phyloP scores from a whole-genome alignment of 2,888 invertebrate genomes.

The Melieria omissa region DNA sequence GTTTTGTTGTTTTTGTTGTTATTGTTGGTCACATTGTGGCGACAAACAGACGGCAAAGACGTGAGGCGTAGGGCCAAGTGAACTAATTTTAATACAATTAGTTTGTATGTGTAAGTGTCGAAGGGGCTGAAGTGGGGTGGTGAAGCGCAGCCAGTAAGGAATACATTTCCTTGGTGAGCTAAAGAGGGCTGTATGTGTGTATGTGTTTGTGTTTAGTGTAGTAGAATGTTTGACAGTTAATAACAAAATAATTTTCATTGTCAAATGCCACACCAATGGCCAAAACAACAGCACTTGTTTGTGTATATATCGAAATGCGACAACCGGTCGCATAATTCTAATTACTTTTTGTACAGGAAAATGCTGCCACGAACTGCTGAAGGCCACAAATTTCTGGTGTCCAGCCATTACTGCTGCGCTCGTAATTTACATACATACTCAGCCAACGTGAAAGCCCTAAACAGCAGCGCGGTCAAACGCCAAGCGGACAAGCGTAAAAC shows the following conservation, averaged over 20 bases:
- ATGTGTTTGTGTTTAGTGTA: neutral
- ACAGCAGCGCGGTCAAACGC: neutral
- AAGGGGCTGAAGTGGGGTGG: slow-evolving; percentile 9
- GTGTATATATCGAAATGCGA: slow-evolving; percentile 3
- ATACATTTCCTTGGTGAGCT: neutral
- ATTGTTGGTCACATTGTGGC: neutral
- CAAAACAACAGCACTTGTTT: neutral
- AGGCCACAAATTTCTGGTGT: too few species aligned
- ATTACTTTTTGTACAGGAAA: slow-evolving; percentile 42
- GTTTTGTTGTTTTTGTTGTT: slow-evolving; percentile 10
- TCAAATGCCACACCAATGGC: slow-evolving; percentile 8
- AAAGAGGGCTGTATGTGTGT: neutral
- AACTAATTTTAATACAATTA: slow-evolving; percentile 38
- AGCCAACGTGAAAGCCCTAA: too few species aligned
- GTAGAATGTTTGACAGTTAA: slow-evolving; percentile 37
- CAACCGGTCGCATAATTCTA: slow-evolving; percentile 57
- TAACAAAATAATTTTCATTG: slow-evolving; percentile 36
- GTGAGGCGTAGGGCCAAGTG: neutral
- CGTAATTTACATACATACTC: too few species aligned
- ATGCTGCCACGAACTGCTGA: neutral
- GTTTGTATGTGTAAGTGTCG: slow-evolving; percentile 1
- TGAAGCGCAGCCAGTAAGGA: neutral
- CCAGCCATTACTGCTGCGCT: too few species aligned
- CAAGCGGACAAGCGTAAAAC: slow-evolving; percentile 50
- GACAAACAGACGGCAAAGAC: neutral